These are phyloP conservation scores for Hylaeus anthracinus DNA, from an alignment of 1,140 invertebrate genomes.

Conservation along the genomic window DNA sequence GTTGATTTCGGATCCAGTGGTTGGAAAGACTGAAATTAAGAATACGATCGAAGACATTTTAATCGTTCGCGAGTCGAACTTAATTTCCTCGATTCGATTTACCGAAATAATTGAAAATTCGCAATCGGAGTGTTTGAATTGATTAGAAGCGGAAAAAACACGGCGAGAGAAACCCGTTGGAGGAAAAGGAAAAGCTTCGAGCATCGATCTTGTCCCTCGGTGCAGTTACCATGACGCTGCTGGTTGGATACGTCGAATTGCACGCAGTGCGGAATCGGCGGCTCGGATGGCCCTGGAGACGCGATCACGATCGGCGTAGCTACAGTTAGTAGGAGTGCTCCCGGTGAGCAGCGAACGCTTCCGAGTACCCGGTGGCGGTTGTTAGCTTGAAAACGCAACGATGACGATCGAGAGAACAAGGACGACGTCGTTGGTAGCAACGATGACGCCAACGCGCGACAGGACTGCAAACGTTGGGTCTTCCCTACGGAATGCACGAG, in stretches of 20 bases:
- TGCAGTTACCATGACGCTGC: slow-evolving; percentile 59
- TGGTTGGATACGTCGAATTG: slow-evolving; percentile 34
- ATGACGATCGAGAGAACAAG: slow-evolving; percentile 31
- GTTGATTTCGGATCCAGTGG: too few species aligned
- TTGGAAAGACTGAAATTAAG: too few species aligned
- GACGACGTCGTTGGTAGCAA: slow-evolving; percentile 29
- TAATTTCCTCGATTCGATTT: neutral
- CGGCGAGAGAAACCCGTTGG: slow-evolving; percentile 32
- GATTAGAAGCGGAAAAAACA: slow-evolving; percentile 31
- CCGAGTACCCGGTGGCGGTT: neutral
- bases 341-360: neutral
- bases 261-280: slow-evolving; percentile 20
- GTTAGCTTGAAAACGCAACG: neutral
- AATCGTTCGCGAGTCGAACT: too few species aligned
- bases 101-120: neutral
- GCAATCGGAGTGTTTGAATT: too few species aligned
- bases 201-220: slow-evolving; percentile 57
- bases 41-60: too few species aligned
- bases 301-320: slow-evolving; percentile 7
- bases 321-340: neutral
- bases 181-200: slow-evolving; percentile 56
- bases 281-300: neutral
- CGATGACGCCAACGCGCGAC: slow-evolving; percentile 27
- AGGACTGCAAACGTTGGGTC: slow-evolving; percentile 38
- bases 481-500: slow-evolving; percentile 53